Conservation (phyloP, 53 echinoderm and acorn worm species). For the Actinopyga echinites region DNA sequence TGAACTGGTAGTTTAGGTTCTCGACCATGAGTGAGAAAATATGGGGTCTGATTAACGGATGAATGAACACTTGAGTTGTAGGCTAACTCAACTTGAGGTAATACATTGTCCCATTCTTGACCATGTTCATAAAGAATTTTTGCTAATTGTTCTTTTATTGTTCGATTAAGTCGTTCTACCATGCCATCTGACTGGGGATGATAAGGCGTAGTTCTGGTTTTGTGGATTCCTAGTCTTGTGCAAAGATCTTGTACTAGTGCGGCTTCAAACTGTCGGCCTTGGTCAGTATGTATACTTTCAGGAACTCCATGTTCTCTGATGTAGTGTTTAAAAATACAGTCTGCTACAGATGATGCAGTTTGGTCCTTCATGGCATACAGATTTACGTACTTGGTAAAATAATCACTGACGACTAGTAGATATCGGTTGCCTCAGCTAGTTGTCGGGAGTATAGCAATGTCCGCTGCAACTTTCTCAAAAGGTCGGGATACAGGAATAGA, state of each 20-base stretch:
- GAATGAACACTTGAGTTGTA: constrained; percentile 49
- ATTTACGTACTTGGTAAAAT: constrained; percentile 55
- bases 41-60: neutral
- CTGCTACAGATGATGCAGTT: constrained; percentile 43
- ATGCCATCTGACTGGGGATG: constrained; percentile 56
- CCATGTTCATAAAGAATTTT: constrained; percentile 28
- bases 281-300: constrained; percentile 43
- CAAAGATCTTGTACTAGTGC: constrained; percentile 39
- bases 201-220: constrained; percentile 50
- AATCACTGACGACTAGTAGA: constrained; percentile 37
- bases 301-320: constrained; percentile 43
- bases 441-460: constrained; percentile 44
- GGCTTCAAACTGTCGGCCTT: constrained; percentile 48
- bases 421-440: constrained; percentile 37
- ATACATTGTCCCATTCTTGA: constrained; percentile 40
- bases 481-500: neutral
- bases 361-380: constrained; percentile 48
- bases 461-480: constrained; percentile 31
- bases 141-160: constrained; percentile 51
- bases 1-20: constrained; percentile 7
- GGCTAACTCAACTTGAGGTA: constrained; percentile 20
- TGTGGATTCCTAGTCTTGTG: constrained; percentile 11
- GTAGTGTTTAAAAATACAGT: constrained; percentile 38
- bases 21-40: constrained; percentile 16
- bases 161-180: constrained; percentile 46